Base-by-base conservation (phyloP, 37 sponge, comb jelly and placozoan genomes). In the Eunapius fragilis region DNA sequence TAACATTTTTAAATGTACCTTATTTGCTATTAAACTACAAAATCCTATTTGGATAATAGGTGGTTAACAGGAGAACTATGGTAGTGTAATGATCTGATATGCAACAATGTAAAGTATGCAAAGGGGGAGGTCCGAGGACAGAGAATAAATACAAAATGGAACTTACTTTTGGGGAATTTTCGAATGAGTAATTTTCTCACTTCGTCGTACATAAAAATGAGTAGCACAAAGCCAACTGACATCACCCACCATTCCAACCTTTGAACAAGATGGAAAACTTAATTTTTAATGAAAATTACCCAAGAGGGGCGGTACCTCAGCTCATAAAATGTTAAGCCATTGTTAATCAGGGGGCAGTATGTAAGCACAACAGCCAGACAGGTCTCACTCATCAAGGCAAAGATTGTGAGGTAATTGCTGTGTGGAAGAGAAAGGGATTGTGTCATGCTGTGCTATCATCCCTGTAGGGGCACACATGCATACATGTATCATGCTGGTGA, bases 191-290 rank as follows among this genome's bases (percentile, higher is more conserved):
- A 89, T 71, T 95, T 95, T 36, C 98, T 88, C 12, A 87, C 22
- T 78, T 98, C 98, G 81, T 98, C 98, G 84, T 94, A 98, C 49
- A 92, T 48, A 75, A 94, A 98, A 71, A 98, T 98, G 6, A 87
- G 25, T 27, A 98, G 68, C 13, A 89, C 87, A 76, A 98, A 97
- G 3, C 91, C 83, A 25, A 97, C 25, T 49, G 95, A 91, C 17
- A 80, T 48, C 30, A 76, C 77, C 93, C 93, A 92, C 97, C 97
- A 97, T 72, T 90, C 92, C 31, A 77, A 28, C 67, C 95, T 91
- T 38, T 32, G 32, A 45, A 58, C 7, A 10, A 58, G 19, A 58
- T 2, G 14, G 17, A 4, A 58, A 58, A 11, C 7, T 4, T 45
- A 45, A 45, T 9, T n/a, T n/a, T n/a, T n/a, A n/a, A 45, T 45